Percentiles rank a stretch among this genome's conserved stretches.
Conservation (phyloP, 2,797 vertebrate species). For the Amblyopsis hoosieri region DNA sequence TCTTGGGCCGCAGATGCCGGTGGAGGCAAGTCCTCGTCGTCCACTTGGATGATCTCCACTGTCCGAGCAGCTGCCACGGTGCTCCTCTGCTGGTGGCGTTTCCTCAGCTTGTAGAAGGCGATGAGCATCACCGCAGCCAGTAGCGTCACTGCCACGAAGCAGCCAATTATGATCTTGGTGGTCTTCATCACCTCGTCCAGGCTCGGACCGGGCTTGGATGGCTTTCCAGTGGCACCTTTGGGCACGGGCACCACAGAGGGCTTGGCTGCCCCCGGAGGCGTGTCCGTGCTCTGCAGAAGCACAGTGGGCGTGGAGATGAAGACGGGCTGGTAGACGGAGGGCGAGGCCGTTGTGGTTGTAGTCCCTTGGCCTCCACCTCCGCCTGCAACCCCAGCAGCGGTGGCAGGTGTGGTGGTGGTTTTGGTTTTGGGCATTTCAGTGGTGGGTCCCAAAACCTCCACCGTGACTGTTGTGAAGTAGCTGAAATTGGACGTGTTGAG, state of each 20-base stretch:
- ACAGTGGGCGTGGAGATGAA: constrained; percentile 97
- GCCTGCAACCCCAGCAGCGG: constrained; percentile 59
- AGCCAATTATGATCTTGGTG: constrained; percentile 98
- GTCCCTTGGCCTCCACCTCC: constrained; percentile 64
- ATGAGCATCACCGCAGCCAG: constrained; percentile 97
- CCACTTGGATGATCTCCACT: constrained; percentile 96
- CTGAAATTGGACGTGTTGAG: constrained; percentile 97
- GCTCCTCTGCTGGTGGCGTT: constrained; percentile 94
- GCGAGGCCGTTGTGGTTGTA: constrained; percentile 86
- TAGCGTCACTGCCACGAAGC: constrained; percentile 96
- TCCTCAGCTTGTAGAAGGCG: constrained; percentile 97
- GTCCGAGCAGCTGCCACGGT: constrained; percentile 91
- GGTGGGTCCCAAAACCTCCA: constrained; percentile 89
- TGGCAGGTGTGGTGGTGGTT: constrained; percentile 73
- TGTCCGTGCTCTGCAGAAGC: constrained; percentile 87
- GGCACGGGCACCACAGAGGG: constrained; percentile 79
- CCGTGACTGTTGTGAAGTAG: constrained; percentile 97
- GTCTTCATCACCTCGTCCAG: constrained; percentile 98
- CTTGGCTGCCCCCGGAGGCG: constrained; percentile 63
- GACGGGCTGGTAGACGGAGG: constrained; percentile 92
- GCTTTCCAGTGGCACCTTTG: constrained; percentile 80
- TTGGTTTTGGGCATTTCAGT: constrained; percentile 90
- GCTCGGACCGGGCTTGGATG: constrained; percentile 83
- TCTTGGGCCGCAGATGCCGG: constrained; percentile 82
- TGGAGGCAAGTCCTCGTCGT: constrained; percentile 88